Base-by-base conservation (phyloP, 2,888 invertebrate species). In the Schrankia costaestrigalis region DNA sequence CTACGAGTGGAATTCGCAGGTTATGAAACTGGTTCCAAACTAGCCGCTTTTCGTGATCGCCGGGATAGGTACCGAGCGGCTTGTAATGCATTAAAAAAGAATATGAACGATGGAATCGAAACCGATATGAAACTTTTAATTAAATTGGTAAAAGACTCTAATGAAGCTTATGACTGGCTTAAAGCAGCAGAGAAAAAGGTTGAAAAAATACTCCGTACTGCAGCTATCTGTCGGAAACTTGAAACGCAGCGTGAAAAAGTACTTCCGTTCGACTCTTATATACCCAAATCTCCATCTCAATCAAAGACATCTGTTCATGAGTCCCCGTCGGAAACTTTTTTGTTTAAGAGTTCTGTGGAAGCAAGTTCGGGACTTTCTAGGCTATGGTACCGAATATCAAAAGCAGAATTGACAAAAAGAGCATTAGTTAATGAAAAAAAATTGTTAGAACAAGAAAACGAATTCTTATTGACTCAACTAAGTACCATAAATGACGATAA, bases 201-300 rank as follows among this genome's bases (percentile, higher is more conserved):
- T 3, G 84, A 89, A 37, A 84, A 82, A 52, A 84, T 91, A 28
- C 56, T 89, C 26, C 81, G 85, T 12, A 56, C 91, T 44, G 81
- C 85, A 12, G 77, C 79, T 12, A 71, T 88, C n/a, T 91, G 91
- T 45, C 70, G 88, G 19, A 90, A 90, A 63, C 88, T 84, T 53
- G 90, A 91, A 71, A 90, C 89, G 0, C 82, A 83, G 42, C 71
- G 79, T 8, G 90, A 90, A 65, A 89, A 87, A 55, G 71, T 89
- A 10, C 42, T 86, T 25, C 86, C 85, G 1, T 89, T 65, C 41
- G 83, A 78, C 26, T 64, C 67, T 4, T 39, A 34, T 9, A 28
- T 48, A 26, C 79, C 79, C 13, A 63, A 71, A 32, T 64, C 70
- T 1, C 73, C 76, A 10, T 57, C 56, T 9, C 56, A 66, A 40